Conservation (phyloP, 2,797 vertebrate genomes). For the Gallinago nigripennis region DNA sequence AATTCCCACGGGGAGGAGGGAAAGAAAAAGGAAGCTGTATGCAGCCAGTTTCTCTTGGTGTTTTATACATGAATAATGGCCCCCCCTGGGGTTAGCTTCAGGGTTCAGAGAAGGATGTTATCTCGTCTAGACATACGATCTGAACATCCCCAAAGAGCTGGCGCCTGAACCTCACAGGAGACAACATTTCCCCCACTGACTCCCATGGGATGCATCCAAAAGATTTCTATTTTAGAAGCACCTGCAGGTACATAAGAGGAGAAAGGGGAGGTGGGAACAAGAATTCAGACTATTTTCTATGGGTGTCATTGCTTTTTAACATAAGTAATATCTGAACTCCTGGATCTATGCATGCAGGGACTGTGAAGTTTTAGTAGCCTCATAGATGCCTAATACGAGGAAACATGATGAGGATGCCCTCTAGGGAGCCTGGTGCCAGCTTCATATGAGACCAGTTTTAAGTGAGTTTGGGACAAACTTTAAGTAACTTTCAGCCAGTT, state of each 20-base stretch:
- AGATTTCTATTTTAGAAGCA: constrained; percentile 53
- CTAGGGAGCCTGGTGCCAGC: neutral
- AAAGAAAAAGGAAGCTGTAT: constrained; percentile 41
- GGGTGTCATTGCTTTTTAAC: neutral
- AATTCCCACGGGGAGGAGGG: constrained; percentile 58
- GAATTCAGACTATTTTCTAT: neutral
- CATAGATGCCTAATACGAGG: neutral
- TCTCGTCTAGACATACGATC: constrained; percentile 63
- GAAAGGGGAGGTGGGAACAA: constrained; percentile 10
- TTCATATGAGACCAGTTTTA: neutral
- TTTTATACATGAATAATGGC: constrained; percentile 62
- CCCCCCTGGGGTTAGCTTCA: constrained; percentile 55
- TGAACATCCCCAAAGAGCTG: constrained; percentile 62
- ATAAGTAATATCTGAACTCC: neutral
- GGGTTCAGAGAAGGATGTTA: constrained; percentile 58
- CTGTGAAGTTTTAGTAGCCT: neutral
- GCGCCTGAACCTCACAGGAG: constrained; percentile 53
- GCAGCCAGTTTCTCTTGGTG: constrained; percentile 35
- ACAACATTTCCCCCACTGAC: neutral
- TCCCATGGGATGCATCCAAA: constrained; percentile 60
- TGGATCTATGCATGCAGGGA: neutral
- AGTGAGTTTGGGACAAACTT: neutral
- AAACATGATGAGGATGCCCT: neutral
- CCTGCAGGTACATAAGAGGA: constrained; percentile 41
- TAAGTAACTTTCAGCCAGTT: neutral